Conservation (phyloP, 2,113 vertebrate genomes). For the Acrocephalus arundinaceus region DNA sequence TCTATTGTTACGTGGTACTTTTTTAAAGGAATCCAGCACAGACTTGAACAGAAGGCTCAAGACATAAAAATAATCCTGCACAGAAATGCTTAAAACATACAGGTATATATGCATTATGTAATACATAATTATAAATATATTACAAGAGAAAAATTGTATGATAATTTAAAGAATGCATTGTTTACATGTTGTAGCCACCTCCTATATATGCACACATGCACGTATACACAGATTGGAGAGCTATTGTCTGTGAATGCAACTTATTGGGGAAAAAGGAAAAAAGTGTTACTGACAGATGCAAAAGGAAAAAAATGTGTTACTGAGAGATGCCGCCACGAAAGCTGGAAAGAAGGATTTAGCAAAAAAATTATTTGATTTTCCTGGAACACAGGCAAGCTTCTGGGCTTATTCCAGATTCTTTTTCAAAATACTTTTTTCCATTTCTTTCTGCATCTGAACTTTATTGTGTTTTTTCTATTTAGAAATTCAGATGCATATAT, state of each 20-base stretch:
- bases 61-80: not conserved
- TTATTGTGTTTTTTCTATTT: not conserved
- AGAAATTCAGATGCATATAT: not conserved
- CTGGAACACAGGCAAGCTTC: not conserved
- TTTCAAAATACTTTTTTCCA: not conserved
- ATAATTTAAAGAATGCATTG: not conserved
- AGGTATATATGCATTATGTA: accelerated
- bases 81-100: not conserved
- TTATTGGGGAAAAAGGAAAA: constrained; percentile 1
- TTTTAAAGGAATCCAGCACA: not conserved
- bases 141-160: not conserved
- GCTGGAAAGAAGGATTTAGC: not conserved
- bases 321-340: not conserved
- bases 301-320: too few relatives aligned
- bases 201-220: not conserved
- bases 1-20: not conserved
- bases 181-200: not conserved
- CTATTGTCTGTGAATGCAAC: not conserved
- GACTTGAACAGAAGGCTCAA: not conserved
- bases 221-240: not conserved
- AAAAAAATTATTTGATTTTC: not conserved
- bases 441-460: not conserved
- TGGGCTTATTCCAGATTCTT: not conserved
- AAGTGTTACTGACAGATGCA: not conserved
- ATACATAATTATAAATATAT: too few relatives aligned